phyloP scores from a whole-genome alignment of 1,140 invertebrate species.

The Heterodera schachtii region DNA sequence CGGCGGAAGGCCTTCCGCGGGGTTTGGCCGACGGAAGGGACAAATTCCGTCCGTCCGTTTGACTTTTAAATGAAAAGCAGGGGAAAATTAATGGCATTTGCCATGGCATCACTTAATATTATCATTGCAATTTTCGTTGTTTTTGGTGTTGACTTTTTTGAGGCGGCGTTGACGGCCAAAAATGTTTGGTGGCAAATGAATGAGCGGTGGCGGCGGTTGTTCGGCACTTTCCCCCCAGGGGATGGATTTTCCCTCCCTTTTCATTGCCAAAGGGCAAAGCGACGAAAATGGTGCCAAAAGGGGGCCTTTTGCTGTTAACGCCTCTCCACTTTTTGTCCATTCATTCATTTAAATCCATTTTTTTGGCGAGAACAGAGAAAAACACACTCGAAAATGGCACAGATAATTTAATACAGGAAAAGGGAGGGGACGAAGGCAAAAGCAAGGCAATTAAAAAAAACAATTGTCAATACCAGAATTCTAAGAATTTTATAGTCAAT shows the following conservation, averaged over 20 bases:
- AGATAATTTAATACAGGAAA: no score
- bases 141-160: not conserved
- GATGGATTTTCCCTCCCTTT: not conserved
- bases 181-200: not conserved
- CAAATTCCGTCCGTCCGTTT: not conserved
- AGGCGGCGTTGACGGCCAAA: not conserved
- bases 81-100: no score
- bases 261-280: slow-evolving; percentile 1
- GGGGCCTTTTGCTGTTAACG: slow-evolving; percentile 3
- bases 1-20: not conserved
- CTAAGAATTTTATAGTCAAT: no score
- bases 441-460: not conserved
- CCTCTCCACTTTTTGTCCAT: not conserved
- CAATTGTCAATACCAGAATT: no score
- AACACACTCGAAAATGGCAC: not conserved
- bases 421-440: no score
- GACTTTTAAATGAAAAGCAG: no score
- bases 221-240: slow-evolving; percentile 2
- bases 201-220: not conserved
- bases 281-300: not conserved
- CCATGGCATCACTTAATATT: no score
- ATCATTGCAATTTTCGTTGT: no score
- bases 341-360: not conserved
- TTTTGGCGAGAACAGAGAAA: not conserved
- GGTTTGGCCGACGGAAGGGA: not conserved